Base-by-base conservation (phyloP, 1,140 invertebrate genomes). In the Macrobrachium rosenbergii region DNA sequence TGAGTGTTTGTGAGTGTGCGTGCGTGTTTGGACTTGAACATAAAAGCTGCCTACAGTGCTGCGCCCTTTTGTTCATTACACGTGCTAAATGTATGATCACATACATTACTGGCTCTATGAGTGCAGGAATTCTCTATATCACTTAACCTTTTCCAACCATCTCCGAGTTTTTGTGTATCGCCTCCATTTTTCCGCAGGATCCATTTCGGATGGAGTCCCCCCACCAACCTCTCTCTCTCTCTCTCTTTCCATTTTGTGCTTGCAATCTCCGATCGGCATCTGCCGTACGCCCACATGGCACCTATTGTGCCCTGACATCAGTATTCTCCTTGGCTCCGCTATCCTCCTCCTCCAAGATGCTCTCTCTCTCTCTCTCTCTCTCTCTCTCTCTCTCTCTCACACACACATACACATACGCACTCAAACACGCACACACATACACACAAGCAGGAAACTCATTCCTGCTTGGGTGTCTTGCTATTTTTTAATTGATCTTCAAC, bases 341-440 rank as follows among this genome's bases (percentile, higher is more conserved):
- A 19, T 37, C n/a, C 72, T 75, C 45, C 72, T 75, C 12, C n/a
- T 23, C 58, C 3, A 58, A n/a, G 45, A 59, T 21, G 14, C 17
- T 59, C 45, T 59, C 58, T 60, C n/a, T 59, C 77, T 59, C 77
- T 60, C 60, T 59, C 75, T 77, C 75, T 23, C n/a, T 79, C 52
- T 79, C 77, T 79, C 77, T 79, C 19, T 79, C 52, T 79, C 77
- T 69, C 16, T 21, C 67, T 69, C 16, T 69, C 64, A 17, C 12
- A 17, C 64, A 17, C 12, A 2, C 64, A 2, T 19, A 2, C 64
- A 3, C 28, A 37, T 37, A 37, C 28, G 28, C 28, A 37, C 28
- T 37, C 1, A 37, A 37, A 37, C 28, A 37, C 28, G 3, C 28
- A 2, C 28, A 37, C 28, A 37, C 28, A 37, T 3, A 37, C 28